These are phyloP conservation scores for Eclectus roratus DNA, from an alignment of 2,113 vertebrate genomes.

Conservation along the genomic window DNA sequence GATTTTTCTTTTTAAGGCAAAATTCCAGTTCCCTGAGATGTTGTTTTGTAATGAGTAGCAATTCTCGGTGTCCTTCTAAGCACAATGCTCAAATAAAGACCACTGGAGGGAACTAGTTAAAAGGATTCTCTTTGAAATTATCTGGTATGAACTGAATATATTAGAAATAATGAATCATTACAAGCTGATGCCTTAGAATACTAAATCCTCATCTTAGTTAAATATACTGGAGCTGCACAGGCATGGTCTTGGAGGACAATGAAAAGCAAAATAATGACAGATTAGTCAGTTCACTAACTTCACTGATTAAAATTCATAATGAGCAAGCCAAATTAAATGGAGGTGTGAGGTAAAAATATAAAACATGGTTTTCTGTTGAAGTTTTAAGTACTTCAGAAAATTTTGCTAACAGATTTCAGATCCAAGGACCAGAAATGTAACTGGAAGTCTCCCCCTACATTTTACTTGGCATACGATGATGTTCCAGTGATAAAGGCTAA, in stretches of 20 bases:
- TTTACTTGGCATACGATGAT: background rate
- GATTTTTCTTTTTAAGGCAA: background rate
- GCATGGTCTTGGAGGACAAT: constrained; percentile 57
- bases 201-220: constrained; percentile 69
- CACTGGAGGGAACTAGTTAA: constrained; percentile 64
- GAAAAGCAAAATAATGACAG: constrained; percentile 71
- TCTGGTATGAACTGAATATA: constrained; percentile 62
- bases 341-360: constrained; percentile 24
- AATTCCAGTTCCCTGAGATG: background rate
- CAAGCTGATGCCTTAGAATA: constrained; percentile 55
- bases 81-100: constrained; percentile 9
- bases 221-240: constrained; percentile 56
- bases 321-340: constrained; percentile 58
- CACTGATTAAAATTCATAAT: constrained; percentile 71
- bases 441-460: background rate
- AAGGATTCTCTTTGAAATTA: constrained; percentile 65
- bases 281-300: constrained; percentile 71
- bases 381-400: constrained; percentile 20
- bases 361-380: background rate
- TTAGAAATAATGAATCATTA: constrained; percentile 74
- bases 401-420: background rate
- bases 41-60: background rate
- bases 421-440: background rate
- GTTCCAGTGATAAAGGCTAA: background rate
- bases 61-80: constrained; percentile 6